Evolutionary conservation across 2,797 vertebrate species (phyloP).

Genomic region (Dipus sagitta): DNA sequence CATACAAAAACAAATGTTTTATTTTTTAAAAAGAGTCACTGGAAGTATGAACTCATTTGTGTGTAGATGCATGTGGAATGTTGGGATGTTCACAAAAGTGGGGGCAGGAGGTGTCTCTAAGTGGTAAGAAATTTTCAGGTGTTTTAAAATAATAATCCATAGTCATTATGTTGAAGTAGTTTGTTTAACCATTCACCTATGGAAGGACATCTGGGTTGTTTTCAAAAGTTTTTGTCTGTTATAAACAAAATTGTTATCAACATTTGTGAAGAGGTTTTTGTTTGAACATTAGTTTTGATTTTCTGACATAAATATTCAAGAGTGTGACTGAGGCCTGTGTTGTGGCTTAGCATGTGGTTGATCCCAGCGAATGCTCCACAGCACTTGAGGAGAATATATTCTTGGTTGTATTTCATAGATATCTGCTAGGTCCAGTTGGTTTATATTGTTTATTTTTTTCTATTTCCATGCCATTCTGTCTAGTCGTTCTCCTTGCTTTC

Average conservation of each 20-base stretch:
- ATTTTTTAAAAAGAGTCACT: too few relatives aligned
- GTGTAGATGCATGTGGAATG: neutral
- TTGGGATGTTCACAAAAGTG: too few relatives aligned
- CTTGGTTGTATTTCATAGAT: neutral
- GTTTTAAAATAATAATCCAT: neutral
- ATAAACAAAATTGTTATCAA: neutral
- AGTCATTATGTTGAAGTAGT: slow-evolving; percentile 9
- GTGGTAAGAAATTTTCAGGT: neutral
- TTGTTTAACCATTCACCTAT: neutral
- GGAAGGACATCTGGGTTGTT: neutral
- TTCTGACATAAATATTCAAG: neutral
- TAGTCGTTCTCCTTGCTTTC: neutral
- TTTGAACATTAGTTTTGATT: neutral
- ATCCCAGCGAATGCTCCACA: fast-evolving
- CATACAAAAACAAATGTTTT: too few relatives aligned
- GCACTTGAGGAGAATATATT: neutral
- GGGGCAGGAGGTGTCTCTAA: neutral
- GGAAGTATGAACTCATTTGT: too few relatives aligned
- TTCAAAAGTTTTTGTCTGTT: neutral
- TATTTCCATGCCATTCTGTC: neutral
- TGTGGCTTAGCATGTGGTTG: neutral
- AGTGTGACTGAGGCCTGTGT: neutral
- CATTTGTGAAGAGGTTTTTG: neutral
- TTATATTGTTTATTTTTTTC: neutral
- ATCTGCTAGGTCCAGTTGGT: neutral